A percentile compares a stretch with the other conserved stretches of the same genome.
phyloP scores from a whole-genome alignment of 2,797 vertebrate genomes.

The Cephalopachus bancanus region DNA sequence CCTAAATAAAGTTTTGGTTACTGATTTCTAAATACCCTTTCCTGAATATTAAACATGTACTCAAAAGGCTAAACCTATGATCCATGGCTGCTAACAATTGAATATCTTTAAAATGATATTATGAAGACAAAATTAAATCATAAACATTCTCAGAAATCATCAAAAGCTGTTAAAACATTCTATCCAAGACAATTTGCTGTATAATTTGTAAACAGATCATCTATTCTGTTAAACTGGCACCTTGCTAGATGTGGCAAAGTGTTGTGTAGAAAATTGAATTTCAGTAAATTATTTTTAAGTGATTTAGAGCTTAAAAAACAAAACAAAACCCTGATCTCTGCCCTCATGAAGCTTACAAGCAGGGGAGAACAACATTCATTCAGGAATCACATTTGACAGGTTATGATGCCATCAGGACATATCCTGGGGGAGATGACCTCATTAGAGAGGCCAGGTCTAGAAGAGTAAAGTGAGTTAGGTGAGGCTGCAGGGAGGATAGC shows the following conservation, averaged over 20 bases:
- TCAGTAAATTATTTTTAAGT: conserved; percentile 59
- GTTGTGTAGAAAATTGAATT: conserved; percentile 30
- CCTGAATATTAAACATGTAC: conserved; percentile 38
- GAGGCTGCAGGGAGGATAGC: accelerated
- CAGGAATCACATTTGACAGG: neutral
- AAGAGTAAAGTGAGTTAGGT: neutral
- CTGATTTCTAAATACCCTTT: conserved; percentile 59
- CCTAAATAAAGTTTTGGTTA: conserved; percentile 61
- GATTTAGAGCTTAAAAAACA: neutral
- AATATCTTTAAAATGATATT: conserved; percentile 58
- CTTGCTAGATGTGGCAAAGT: conserved; percentile 9
- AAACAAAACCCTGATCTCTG: neutral
- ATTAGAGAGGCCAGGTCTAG: neutral
- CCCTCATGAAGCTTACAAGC: neutral
- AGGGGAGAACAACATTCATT: neutral
- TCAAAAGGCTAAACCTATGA: conserved; percentile 41
- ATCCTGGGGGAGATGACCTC: neutral
- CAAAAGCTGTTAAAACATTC: conserved; percentile 36
- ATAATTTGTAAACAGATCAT: conserved; percentile 47
- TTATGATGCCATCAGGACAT: neutral
- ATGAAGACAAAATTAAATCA: conserved; percentile 43
- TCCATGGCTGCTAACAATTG: neutral
- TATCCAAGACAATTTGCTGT: neutral
- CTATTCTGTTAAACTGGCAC: neutral
- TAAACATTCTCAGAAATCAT: conserved; percentile 35